A percentile compares a stretch with the other conserved stretches of the same genome.
phyloP scores from a whole-genome alignment of 2,888 invertebrate species.

The Lycaena phlaeas region DNA sequence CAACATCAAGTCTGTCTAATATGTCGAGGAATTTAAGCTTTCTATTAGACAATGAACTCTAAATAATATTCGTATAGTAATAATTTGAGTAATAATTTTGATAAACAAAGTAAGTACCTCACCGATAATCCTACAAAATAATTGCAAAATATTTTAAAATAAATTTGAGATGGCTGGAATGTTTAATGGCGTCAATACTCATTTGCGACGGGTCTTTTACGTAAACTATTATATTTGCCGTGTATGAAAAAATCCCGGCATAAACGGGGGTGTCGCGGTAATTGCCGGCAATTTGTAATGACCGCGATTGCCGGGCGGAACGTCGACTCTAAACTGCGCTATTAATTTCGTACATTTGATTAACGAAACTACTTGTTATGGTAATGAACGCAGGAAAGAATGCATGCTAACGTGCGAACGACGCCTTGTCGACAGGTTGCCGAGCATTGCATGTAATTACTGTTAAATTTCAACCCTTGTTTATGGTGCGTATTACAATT shows the following conservation, averaged over 20 bases:
- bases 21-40: too few species aligned
- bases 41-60: too few species aligned
- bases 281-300: slow-evolving; percentile 67
- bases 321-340: slow-evolving; percentile 66
- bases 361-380: slow-evolving; percentile 73
- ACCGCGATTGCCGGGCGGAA: slow-evolving; percentile 65
- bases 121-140: neutral
- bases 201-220: slow-evolving; percentile 19
- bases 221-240: slow-evolving; percentile 30
- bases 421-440: slow-evolving; percentile 64
- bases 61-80: too few species aligned
- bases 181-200: slow-evolving; percentile 20
- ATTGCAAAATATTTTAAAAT: slow-evolving; percentile 5
- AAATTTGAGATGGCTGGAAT: slow-evolving; percentile 8
- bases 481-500: slow-evolving; percentile 24
- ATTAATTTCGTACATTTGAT: slow-evolving; percentile 73
- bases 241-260: slow-evolving; percentile 33
- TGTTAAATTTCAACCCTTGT: slow-evolving; percentile 39
- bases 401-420: slow-evolving; percentile 63
- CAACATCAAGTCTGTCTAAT: too few species aligned
- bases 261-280: slow-evolving; percentile 55
- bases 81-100: slow-evolving; percentile 1
- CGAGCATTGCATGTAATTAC: slow-evolving; percentile 55
- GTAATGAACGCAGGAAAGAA: slow-evolving; percentile 68
- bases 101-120: neutral